Base-by-base conservation (phyloP, 2,113 vertebrate genomes). In the Paraplagusia blochii region DNA sequence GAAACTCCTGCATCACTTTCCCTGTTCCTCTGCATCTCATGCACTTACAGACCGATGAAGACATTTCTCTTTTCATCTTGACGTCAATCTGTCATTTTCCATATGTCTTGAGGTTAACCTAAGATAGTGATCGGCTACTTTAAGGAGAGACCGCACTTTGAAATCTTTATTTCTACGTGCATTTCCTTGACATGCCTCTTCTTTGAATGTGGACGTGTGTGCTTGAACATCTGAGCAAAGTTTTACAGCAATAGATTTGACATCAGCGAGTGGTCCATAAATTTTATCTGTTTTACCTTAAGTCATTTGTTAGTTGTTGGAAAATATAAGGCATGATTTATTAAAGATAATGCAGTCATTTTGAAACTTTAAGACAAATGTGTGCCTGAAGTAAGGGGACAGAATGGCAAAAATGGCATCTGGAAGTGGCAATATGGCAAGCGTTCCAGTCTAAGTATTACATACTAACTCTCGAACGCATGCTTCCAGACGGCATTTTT, bases 11-110 rank as follows among this genome's bases (percentile, higher is more conserved):
- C 18, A 47, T 56, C 56, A 44, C 19, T 67, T 56, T 47, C 15
- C 44, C 22, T 29, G 22, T 56, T 47, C 42, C 11, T 18, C 19
- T 8, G n/a, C 35, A 15, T 50, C 43, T 49, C 44, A 14, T 43
- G 11, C 44, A 68, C 58, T 64, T 46, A 39, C 54, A 44, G 53
- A 53, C 46, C 40, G 13, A 53, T 60, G 34, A 14, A 33, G 53
- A 10, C 39, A 19, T 33, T 29, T 2, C 57, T 8, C 47, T 72
- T 68, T 62, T 65, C 9, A 17, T 35, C 11, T 39, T 44, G 29
- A 29, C 34, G 15, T 44, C 57, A 35, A 62, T 59, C 35, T 44
- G 19, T 44, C 33, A 53, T 54, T 57, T 39, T 14, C 14, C n/a
- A 50, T 73, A 56, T 35, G 14, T 19, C 51, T 16, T 55, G 11